Evolutionary conservation across 2,888 invertebrate species (phyloP).

Genomic region (Zhengitettix transpicula): DNA sequence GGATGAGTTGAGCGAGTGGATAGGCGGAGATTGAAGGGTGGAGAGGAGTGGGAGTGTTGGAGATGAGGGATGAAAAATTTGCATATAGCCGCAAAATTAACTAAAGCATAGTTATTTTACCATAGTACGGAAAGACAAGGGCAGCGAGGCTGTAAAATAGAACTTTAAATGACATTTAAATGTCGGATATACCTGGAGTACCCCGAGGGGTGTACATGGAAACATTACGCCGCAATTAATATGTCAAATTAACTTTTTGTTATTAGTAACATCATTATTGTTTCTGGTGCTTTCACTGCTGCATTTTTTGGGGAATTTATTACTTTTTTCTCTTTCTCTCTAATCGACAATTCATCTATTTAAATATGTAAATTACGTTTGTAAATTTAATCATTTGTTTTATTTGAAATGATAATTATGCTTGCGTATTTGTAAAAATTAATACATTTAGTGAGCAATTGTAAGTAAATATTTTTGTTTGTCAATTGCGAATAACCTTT

Average conservation of each 20-base stretch:
- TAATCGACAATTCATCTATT: neutral
- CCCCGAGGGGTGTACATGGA: neutral
- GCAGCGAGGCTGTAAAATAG: neutral
- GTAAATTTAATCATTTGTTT: neutral
- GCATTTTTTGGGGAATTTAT: neutral
- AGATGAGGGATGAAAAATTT: neutral
- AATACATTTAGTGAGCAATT: no score
- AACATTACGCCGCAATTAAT: neutral
- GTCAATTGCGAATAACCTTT: no score
- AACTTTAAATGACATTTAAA: constrained; percentile 2
- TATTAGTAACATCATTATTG: no score
- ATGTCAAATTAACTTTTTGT: neutral
- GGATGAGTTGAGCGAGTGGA: no score
- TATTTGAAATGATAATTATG: neutral
- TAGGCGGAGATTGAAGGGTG: no score
- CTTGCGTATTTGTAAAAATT: no score
- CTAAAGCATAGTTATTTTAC: neutral
- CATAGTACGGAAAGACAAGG: neutral
- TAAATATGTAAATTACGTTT: neutral
- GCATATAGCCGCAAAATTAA: neutral
- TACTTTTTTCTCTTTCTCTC: neutral
- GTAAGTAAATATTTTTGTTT: no score
- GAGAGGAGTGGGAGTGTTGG: neutral
- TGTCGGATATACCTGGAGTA: neutral
- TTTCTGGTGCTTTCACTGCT: no score